These are phyloP conservation scores for Seriola rivoliana DNA, from an alignment of 2,113 vertebrate species.

Conservation along the genomic window DNA sequence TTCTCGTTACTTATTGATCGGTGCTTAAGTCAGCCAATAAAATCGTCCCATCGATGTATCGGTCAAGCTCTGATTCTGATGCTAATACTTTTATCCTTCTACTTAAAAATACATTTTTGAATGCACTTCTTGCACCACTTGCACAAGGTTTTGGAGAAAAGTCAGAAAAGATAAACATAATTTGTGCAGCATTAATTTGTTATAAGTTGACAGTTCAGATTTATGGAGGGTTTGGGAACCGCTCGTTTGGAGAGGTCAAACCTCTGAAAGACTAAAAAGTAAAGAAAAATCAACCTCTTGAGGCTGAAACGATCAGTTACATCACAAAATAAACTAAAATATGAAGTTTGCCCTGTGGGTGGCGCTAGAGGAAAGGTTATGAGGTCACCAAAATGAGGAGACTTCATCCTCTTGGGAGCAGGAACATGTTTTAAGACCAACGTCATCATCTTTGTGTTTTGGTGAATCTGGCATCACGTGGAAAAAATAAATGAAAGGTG, in stretches of 20 bases:
- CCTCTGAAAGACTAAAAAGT: background rate
- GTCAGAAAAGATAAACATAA: too few relatives aligned
- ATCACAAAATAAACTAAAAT: background rate
- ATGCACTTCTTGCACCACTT: too few relatives aligned
- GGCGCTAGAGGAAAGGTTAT: background rate
- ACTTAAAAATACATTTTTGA: too few relatives aligned
- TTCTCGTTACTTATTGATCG: too few relatives aligned
- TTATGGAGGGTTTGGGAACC: too few relatives aligned
- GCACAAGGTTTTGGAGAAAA: too few relatives aligned
- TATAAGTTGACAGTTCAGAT: too few relatives aligned
- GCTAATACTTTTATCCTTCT: too few relatives aligned
- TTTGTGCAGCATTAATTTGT: too few relatives aligned
- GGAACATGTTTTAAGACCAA: background rate
- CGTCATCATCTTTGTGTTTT: background rate
- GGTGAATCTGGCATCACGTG: constrained; percentile 30
- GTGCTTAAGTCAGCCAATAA: too few relatives aligned
- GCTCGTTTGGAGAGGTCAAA: background rate
- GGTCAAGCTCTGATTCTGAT: too few relatives aligned
- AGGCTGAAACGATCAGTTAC: background rate
- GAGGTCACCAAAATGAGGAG: background rate
- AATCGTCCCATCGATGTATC: too few relatives aligned
- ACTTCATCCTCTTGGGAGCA: background rate
- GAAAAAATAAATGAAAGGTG: background rate
- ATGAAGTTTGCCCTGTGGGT: background rate
- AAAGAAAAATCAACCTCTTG: background rate